Conservation (phyloP, 2,797 vertebrate genomes). For the Champsocephalus gunnari region DNA sequence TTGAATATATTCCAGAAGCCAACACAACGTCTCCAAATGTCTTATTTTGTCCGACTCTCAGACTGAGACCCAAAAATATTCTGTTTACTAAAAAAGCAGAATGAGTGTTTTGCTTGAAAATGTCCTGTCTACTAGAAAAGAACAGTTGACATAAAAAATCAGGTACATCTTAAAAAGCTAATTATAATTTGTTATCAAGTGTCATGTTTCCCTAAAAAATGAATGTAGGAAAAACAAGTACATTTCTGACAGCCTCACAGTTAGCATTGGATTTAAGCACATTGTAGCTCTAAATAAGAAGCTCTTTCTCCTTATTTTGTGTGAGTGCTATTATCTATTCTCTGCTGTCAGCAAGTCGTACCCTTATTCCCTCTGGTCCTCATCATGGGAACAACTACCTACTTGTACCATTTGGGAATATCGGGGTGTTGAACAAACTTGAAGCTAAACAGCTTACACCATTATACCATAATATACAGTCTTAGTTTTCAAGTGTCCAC, state of each 20-base stretch:
- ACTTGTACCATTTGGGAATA: conserved; percentile 20
- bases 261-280: conserved; percentile 1
- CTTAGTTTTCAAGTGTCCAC: conserved; percentile 7
- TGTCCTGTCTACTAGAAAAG: not conserved
- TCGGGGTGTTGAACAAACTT: not conserved
- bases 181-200: conserved; percentile 52
- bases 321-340: conserved; percentile 12
- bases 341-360: conserved; percentile 8
- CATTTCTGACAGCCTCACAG: conserved; percentile 12
- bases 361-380: conserved; percentile 19
- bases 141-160: conserved; percentile 10
- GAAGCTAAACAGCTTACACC: conserved; percentile 1
- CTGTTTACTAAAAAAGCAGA: not conserved
- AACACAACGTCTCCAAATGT: not conserved
- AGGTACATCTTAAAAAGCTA: conserved; percentile 18
- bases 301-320: conserved; percentile 11
- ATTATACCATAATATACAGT: conserved; percentile 3
- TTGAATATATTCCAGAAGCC: not conserved
- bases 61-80: not conserved
- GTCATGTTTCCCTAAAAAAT: conserved; percentile 41
- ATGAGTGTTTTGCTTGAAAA: not conserved
- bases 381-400: conserved; percentile 17
- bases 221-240: conserved; percentile 45
- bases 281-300: conserved; percentile 18
- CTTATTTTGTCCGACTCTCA: not conserved